A percentile compares a stretch with the other conserved stretches of the same genome.
phyloP scores from a whole-genome alignment of 2,888 invertebrate genomes.

The Drosophila aldrichi region DNA sequence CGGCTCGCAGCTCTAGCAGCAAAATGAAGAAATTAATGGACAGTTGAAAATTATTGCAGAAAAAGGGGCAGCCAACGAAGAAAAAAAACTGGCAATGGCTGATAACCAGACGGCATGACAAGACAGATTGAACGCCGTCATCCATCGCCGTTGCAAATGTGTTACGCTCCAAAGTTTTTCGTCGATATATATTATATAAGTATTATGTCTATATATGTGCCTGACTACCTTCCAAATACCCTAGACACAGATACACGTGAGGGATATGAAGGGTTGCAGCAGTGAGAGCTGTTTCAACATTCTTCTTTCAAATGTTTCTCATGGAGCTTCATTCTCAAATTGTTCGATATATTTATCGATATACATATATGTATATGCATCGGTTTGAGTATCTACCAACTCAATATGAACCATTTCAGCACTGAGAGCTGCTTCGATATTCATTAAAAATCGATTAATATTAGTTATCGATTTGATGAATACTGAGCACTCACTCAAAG shows the following conservation, averaged over 20 bases:
- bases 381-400: no score
- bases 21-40: constrained; percentile 67
- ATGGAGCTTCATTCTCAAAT: neutral
- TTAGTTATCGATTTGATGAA: no score
- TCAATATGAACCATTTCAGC: no score
- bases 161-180: constrained; percentile 65
- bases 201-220: neutral
- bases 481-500: no score
- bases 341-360: neutral
- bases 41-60: constrained; percentile 71
- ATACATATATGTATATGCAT: no score
- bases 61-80: constrained; percentile 12
- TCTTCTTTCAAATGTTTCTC: no score
- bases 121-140: constrained; percentile 62
- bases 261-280: neutral
- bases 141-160: constrained; percentile 30
- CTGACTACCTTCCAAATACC: neutral
- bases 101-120: constrained; percentile 55
- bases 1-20: constrained; percentile 14
- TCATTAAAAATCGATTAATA: no score
- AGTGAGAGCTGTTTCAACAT: no score
- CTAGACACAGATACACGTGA: neutral
- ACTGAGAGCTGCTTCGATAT: no score
- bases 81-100: no score
- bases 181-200: constrained; percentile 10